Evolutionary conservation across 2,113 vertebrate genomes (phyloP).

Genomic region (Oreochromis niloticus): DNA sequence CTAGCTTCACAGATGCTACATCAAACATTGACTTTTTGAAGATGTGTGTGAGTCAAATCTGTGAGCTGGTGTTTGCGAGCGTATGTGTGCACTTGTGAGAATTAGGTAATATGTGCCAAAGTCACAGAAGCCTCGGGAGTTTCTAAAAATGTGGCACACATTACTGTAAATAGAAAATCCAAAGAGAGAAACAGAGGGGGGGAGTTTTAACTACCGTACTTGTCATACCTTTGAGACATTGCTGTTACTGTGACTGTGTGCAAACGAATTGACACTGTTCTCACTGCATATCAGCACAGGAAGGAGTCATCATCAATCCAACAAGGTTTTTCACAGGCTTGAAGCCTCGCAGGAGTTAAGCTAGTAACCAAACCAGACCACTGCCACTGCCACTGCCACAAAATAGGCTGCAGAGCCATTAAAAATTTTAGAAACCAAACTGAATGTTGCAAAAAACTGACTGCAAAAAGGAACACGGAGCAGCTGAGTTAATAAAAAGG

Average conservation of each 20-base stretch:
- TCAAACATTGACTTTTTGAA: not conserved
- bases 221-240: constrained; percentile 11
- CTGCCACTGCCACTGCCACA: not conserved
- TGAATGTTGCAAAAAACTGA: not conserved
- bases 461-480: not conserved
- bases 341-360: not conserved
- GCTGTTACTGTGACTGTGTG: not conserved
- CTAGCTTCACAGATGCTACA: not conserved
- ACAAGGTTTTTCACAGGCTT: constrained; percentile 12
- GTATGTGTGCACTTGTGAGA: not conserved
- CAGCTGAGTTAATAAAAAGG: not conserved
- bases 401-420: not conserved
- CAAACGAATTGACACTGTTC: not conserved
- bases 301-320: not conserved
- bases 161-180: not conserved
- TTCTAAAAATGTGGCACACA: constrained; percentile 15
- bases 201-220: not conserved
- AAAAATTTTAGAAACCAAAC: not conserved
- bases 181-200: not conserved
- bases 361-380: not conserved
- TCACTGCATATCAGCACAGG: not conserved
- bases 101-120: not conserved
- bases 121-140: constrained; percentile 13
- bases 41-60: constrained; percentile 17
- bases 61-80: not conserved